Conservation (phyloP, 1,140 invertebrate genomes). For the Scaptomyza graminum region DNA sequence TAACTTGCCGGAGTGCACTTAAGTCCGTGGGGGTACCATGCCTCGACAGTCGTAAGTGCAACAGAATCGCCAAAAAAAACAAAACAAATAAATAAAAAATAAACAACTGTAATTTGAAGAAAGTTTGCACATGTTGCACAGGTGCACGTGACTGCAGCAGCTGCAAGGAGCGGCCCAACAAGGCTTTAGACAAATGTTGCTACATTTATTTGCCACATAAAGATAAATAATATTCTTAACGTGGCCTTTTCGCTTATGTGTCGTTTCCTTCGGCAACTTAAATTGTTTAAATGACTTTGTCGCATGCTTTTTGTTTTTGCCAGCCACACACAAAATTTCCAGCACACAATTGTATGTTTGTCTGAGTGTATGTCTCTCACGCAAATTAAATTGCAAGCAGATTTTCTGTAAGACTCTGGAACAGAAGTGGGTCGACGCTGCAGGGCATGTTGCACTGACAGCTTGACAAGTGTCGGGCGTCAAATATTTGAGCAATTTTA, state of each 20-base stretch:
- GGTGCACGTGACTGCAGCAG: conserved; percentile 50
- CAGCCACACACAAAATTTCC: conserved; percentile 38
- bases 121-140: conserved; percentile 59
- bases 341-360: conserved; percentile 27
- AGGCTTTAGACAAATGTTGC: conserved; percentile 39
- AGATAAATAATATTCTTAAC: conserved; percentile 67
- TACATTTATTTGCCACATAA: conserved; percentile 36
- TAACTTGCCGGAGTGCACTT: conserved; percentile 8
- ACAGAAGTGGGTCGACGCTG: background rate
- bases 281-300: conserved; percentile 68
- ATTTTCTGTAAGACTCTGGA: conserved; percentile 9
- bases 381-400: conserved; percentile 14
- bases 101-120: conserved; percentile 43
- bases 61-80: conserved; percentile 8
- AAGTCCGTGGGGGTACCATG: conserved; percentile 44
- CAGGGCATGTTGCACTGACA: conserved; percentile 6
- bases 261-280: conserved; percentile 44
- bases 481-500: conserved; percentile 38
- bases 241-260: conserved; percentile 33
- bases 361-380: background rate
- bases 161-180: background rate
- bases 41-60: conserved; percentile 41
- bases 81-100: no score
- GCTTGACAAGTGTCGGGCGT: conserved; percentile 37
- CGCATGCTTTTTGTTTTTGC: conserved; percentile 39